Base-by-base conservation (phyloP, 2,113 vertebrate species). In the Grammomys dolichurus region DNA sequence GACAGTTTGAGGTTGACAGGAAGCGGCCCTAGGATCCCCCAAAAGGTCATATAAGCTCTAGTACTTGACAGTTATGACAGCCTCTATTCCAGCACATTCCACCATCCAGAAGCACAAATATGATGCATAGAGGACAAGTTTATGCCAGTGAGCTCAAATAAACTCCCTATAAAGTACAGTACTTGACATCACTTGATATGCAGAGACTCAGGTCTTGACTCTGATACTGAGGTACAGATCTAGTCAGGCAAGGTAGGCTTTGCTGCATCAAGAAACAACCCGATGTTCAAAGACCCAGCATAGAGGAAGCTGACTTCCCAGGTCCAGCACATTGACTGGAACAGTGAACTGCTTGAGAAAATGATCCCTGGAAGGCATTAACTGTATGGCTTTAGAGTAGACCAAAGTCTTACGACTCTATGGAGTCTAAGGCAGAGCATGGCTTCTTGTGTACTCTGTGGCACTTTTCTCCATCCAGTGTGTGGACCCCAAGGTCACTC, bases 381-480 rank as follows among this genome's bases (percentile, higher is more conserved):
- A 26, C n/a, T 24, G 1, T 2, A 0, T 12, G 22, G 51, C 4
- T 69, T 20, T 20, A 7, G 2, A 63, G 36, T 5, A 33, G 11
- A 22, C 19, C 54, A 14, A 17, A 2, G 20, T 31, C 73, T 58
- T 22, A 0, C 31, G 16, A 17, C 11, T 56, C 90, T 24, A n/a
- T 31, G 9, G 28, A 19, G 26, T 31, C 22, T 40, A 14, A 10
- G 1, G 22, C 22, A 43, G 28, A 26, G 14, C 67, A 7, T 19
- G 5, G 28, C 16, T 67, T 5, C 3, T 46, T 60, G 48, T 24
- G 51, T 36, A 40, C 5, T 20, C 54, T 85, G 43, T 43, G 8
- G 1, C 12, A 22, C 40, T 40, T 54, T 70, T 20, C 36, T 51
- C 3, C 51, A 6, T 80, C 22, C 40, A 56, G 12, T 9, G n/a